Conservation (phyloP, 2,888 invertebrate genomes). For the Pristionchus entomophagus region DNA sequence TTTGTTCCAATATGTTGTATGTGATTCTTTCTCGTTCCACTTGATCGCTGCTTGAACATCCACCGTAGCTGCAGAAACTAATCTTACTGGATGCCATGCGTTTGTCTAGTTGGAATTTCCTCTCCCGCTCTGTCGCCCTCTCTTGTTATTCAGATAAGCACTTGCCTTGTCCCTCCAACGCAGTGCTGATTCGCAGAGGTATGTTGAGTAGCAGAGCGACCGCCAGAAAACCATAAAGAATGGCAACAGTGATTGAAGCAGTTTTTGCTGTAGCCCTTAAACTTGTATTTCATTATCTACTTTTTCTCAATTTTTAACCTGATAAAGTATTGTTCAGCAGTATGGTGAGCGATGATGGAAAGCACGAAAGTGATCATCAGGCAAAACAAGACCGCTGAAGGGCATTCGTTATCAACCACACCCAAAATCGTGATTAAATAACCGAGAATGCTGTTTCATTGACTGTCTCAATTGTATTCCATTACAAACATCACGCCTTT, state of each 20-base stretch:
- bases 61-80: background rate
- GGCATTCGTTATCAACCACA: no score
- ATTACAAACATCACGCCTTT: no score
- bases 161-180: background rate
- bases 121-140: no score
- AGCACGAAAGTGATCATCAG: background rate
- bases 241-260: background rate
- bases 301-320: background rate
- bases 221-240: background rate
- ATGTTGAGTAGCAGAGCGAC: background rate
- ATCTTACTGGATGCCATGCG: no score
- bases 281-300: no score
- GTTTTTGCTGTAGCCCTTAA: background rate
- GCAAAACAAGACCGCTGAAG: slow-evolving; percentile 21
- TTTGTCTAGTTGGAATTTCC: no score
- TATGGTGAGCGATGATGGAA: background rate
- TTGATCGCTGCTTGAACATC: background rate
- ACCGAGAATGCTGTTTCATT: background rate
- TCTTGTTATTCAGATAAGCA: background rate
- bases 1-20: background rate
- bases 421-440: no score
- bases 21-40: background rate
- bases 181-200: background rate
- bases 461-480: no score
- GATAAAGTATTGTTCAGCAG: slow-evolving; percentile 15